These are phyloP conservation scores for Amphipyra tragopoginis DNA, from an alignment of 2,888 invertebrate species.

Conservation along the genomic window DNA sequence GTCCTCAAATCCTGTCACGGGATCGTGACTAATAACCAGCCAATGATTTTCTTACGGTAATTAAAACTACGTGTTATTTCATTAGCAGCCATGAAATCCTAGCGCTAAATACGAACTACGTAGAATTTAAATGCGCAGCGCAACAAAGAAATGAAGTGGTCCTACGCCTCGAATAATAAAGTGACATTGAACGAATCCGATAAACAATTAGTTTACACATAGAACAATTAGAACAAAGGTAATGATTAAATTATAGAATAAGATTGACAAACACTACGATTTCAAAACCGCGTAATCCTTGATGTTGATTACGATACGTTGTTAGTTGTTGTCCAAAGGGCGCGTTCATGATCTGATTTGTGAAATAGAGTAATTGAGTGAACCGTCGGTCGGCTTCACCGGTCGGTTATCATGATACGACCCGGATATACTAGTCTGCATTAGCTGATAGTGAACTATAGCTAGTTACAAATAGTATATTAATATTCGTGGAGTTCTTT, in stretches of 20 bases:
- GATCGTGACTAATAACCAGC: too few species aligned
- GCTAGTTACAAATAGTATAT: conserved; percentile 16
- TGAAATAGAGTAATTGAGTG: conserved; percentile 29
- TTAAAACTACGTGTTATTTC: neutral
- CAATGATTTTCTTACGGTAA: too few species aligned
- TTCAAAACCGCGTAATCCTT: conserved; percentile 58
- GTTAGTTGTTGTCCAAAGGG: conserved; percentile 59
- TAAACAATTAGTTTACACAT: conserved; percentile 14
- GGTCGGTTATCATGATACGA: conserved; percentile 42
- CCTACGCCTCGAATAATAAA: neutral
- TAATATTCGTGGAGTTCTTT: conserved; percentile 20
- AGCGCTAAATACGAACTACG: too few species aligned
- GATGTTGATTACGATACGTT: conserved; percentile 54
- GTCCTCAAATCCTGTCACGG: too few species aligned
- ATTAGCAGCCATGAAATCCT: too few species aligned
- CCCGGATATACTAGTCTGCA: conserved; percentile 52
- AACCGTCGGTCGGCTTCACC: conserved; percentile 11
- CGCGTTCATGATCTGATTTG: conserved; percentile 60
- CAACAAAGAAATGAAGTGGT: too few species aligned
- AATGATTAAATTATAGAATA: conserved; percentile 16
- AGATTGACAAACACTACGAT: conserved; percentile 51
- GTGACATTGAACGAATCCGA: conserved; percentile 43
- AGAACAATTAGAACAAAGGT: conserved; percentile 30
- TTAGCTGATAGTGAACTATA: conserved; percentile 37
- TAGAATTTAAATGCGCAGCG: too few species aligned